phyloP scores from a whole-genome alignment of 2,888 invertebrate species.

The Drosophila neutralis region DNA sequence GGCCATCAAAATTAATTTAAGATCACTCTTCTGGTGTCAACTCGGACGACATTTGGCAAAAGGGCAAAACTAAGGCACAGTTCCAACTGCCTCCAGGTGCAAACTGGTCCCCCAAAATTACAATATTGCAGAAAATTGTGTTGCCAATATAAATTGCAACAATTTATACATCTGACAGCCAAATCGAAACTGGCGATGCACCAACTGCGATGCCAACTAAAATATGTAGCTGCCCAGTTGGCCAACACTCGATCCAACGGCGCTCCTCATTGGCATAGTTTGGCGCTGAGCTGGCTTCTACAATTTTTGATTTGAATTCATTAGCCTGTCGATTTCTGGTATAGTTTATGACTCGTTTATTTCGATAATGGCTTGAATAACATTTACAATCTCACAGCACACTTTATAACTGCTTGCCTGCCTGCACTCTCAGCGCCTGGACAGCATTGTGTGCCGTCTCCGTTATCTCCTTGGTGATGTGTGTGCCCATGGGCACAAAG shows the following conservation, averaged over 20 bases:
- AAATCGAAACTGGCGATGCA: conserved; percentile 55
- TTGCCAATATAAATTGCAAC: conserved; percentile 67
- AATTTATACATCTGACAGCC: conserved; percentile 77
- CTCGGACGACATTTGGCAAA: conserved; percentile 40
- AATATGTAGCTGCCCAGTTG: conserved; percentile 39
- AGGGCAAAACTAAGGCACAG: conserved; percentile 31
- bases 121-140: conserved; percentile 35
- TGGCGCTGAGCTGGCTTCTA: conserved; percentile 42
- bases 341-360: conserved; percentile 51
- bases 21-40: conserved; percentile 9
- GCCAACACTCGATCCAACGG: conserved; percentile 32
- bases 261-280: conserved; percentile 69
- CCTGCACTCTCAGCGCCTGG: conserved; percentile 19
- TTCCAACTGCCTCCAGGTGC: conserved; percentile 7
- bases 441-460: conserved; percentile 48
- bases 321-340: conserved; percentile 28
- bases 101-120: conserved; percentile 36
- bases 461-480: conserved; percentile 65
- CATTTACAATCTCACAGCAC: conserved; percentile 51
- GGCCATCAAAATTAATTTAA: conserved; percentile 5
- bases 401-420: conserved; percentile 7
- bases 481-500: conserved; percentile 76
- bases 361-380: conserved; percentile 67
- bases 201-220: conserved; percentile 38
- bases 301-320: conserved; percentile 63